These are phyloP conservation scores for Teleogryllus occipitalis DNA, from an alignment of 1,140 invertebrate species.

Conservation along the genomic window DNA sequence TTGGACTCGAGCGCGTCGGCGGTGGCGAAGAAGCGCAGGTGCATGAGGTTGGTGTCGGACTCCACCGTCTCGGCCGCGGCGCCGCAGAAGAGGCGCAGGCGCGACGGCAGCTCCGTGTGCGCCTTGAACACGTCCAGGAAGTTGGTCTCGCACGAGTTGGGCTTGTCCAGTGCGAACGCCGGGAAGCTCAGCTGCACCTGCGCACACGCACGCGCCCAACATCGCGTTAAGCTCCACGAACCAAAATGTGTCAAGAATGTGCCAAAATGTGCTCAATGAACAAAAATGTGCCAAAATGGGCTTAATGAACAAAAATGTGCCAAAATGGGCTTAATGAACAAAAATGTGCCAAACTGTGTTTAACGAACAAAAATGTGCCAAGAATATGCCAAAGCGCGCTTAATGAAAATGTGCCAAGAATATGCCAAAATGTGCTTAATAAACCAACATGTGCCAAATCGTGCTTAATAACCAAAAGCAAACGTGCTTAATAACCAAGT, in stretches of 20 bases:
- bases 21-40: constrained; percentile 61
- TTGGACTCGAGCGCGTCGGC: constrained; percentile 52
- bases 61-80: constrained; percentile 63
- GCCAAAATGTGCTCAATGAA: too few relatives aligned
- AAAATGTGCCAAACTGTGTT: too few relatives aligned
- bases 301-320: too few relatives aligned
- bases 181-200: constrained; percentile 68
- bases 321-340: too few relatives aligned
- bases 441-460: too few relatives aligned
- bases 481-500: too few relatives aligned
- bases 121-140: constrained; percentile 69
- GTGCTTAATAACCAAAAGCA: too few relatives aligned
- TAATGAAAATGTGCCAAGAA: too few relatives aligned
- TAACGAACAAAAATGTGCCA: too few relatives aligned
- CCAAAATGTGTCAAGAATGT: not conserved
- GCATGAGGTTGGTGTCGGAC: constrained; percentile 50
- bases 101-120: constrained; percentile 50
- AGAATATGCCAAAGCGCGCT: too few relatives aligned
- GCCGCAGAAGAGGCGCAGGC: constrained; percentile 65
- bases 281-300: too few relatives aligned
- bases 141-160: constrained; percentile 77
- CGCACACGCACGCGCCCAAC: constrained; percentile 27
- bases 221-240: not conserved
- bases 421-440: too few relatives aligned
- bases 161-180: constrained; percentile 55